Evolutionary conservation across 2,888 invertebrate species (phyloP).

Genomic region (Dioctria linearis): DNA sequence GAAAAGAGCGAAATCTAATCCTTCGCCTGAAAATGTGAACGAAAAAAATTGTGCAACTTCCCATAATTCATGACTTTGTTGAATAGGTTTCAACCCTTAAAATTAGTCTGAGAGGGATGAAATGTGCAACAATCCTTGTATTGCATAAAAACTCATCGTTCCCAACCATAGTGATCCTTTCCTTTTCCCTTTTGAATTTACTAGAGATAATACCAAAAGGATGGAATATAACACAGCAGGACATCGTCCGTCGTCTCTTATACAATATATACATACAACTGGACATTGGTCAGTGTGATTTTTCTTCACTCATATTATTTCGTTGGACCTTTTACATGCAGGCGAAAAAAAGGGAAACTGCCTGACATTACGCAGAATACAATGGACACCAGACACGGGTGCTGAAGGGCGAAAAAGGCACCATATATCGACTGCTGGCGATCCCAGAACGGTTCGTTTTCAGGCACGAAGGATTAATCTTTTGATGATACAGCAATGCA

Average conservation of each 20-base stretch:
- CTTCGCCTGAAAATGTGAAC: not conserved
- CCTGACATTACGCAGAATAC: conserved; percentile 48
- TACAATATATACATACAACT: not conserved
- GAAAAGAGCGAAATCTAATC: not conserved
- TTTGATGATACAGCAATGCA: not conserved
- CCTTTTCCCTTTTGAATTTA: conserved; percentile 33
- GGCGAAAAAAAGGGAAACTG: conserved; percentile 25
- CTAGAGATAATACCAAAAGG: conserved; percentile 37
- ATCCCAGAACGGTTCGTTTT: not conserved
- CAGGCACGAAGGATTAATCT: conserved; percentile 26
- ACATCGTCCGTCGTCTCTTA: not conserved
- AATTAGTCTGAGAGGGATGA: conserved; percentile 17
- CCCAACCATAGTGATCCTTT: conserved; percentile 34
- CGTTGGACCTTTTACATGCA: not conserved
- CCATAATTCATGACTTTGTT: conserved; percentile 43
- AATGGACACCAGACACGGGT: conserved; percentile 10
- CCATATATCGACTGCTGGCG: not conserved
- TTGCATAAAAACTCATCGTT: conserved; percentile 44
- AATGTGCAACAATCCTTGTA: conserved; percentile 48
- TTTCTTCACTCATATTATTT: conserved; percentile 4
- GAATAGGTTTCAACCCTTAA: conserved; percentile 46
- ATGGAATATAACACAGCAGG: conserved; percentile 50
- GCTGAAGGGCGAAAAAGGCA: conserved; percentile 21
- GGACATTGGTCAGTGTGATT: conserved; percentile 45
- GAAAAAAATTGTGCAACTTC: conserved; percentile 47